Base-by-base conservation (phyloP, 2,888 invertebrate species). In the Bibio marci region DNA sequence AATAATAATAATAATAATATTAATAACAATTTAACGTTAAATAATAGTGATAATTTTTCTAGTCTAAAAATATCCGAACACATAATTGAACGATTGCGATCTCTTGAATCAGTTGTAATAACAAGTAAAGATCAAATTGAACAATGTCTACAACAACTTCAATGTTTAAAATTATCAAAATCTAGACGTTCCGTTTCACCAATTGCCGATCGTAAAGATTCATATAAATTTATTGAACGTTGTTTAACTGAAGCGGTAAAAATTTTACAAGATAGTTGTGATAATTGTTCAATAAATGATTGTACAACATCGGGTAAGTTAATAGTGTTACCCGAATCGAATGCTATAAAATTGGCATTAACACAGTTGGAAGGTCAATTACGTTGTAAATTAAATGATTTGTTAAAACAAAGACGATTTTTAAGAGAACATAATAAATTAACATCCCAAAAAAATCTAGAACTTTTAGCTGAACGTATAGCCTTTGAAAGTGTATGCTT, bases 401-500 rank as follows among this genome's bases (percentile, higher is more conserved):
- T 85, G 49, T 67, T 76, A 27, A 72, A 72, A 48, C 75, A 72
- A 50, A 71, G 79, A 51, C 70, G 74, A 41, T 65, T 67, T 38
- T 61, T 82, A 18, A 66, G 73, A 46, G 73, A 76, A 51, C 69
- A 71, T 11, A 77, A 77, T 41, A 72, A 76, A 50, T 65, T 81
- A 45, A 76, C 79, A 39, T 71, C 71, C 42, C 68, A 71, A 35
- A 73, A 74, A 45, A 75, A 73, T 52, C 60, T 80, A 45, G 75
- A 79, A 51, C 65, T 83, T 39, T 61, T 82, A 40, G 82, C 83
- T 2, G 83, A 85, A 57, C 77, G 82, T 52, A 66, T 85, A 15
- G 82, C 85, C 1, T 83, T 77, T 55, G 83, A 86, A 61, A 77
- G 80, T 41, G 74, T 82, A 18, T 67, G 80, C 41, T 70, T 80